A percentile compares a stretch with the other conserved stretches of the same genome.
phyloP scores from a whole-genome alignment of 2,888 invertebrate species.

The Rhodophaea formosa region DNA sequence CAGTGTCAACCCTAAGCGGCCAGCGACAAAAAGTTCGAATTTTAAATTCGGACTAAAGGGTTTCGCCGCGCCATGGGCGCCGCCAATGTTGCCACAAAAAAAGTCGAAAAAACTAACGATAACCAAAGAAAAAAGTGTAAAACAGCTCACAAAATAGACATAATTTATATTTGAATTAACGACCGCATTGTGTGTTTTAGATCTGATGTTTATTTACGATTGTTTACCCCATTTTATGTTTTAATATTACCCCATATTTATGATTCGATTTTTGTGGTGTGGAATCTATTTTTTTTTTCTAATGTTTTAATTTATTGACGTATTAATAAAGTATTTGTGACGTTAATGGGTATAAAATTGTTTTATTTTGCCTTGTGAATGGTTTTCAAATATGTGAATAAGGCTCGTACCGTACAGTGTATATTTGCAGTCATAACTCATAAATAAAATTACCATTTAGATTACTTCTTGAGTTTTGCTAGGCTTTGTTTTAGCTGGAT shows the following conservation, averaged over 20 bases:
- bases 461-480: slow-evolving; percentile 11
- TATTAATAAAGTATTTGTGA: slow-evolving; percentile 56
- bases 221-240: slow-evolving; percentile 80
- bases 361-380: slow-evolving; percentile 25
- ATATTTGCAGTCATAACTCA: slow-evolving; percentile 15
- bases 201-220: slow-evolving; percentile 79
- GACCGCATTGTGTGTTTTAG: slow-evolving; percentile 70
- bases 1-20: slow-evolving; percentile 17
- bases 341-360: slow-evolving; percentile 41
- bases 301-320: slow-evolving; percentile 61
- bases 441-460: slow-evolving; percentile 18
- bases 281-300: slow-evolving; percentile 52
- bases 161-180: slow-evolving; percentile 76
- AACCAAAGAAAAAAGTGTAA: slow-evolving; percentile 69
- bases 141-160: slow-evolving; percentile 70
- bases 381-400: neutral
- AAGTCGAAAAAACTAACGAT: slow-evolving; percentile 50
- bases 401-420: slow-evolving; percentile 4
- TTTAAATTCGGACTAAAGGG: slow-evolving; percentile 69
- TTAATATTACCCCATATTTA: slow-evolving; percentile 75
- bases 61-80: slow-evolving; percentile 71
- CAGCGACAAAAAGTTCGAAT: slow-evolving; percentile 40
- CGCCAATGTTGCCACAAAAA: slow-evolving; percentile 57
- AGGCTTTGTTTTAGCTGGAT: neutral
- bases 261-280: slow-evolving; percentile 55